Evolutionary conservation across 1,140 invertebrate genomes (phyloP).

Genomic region (Calliopsis andreniformis): DNA sequence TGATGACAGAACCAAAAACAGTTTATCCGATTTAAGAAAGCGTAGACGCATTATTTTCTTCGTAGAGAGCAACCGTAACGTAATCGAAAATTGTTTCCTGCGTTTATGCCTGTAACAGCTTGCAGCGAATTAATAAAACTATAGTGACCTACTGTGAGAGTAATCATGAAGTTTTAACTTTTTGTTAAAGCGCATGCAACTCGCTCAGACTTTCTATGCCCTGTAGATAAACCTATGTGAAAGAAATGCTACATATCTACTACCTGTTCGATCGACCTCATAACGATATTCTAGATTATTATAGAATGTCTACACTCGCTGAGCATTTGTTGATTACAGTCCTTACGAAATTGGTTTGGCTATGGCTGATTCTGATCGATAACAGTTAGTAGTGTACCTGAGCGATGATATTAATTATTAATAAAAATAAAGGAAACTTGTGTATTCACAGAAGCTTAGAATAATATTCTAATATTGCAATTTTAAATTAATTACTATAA

Average conservation of each 20-base stretch:
- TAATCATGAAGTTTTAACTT: background rate
- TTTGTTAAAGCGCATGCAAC: background rate
- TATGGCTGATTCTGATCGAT: background rate
- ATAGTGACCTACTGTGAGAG: background rate
- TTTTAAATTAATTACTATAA: too few species aligned
- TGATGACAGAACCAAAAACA: background rate
- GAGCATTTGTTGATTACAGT: background rate
- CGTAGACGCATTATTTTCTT: background rate
- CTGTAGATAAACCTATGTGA: too few species aligned
- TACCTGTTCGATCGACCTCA: background rate
- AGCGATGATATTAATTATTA: background rate
- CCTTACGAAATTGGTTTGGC: background rate
- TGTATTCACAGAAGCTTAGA: background rate
- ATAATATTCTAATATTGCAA: too few species aligned
- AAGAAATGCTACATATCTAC: background rate
- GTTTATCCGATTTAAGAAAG: background rate
- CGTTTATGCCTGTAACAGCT: background rate
- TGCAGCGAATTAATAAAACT: background rate
- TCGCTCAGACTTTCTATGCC: background rate
- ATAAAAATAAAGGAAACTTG: background rate
- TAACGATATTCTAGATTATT: background rate
- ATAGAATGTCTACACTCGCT: background rate
- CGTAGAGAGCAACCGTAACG: background rate
- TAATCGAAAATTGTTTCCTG: constrained; percentile 10
- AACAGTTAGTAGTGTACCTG: background rate